Percentiles rank a stretch among this genome's conserved stretches.
phyloP scores from a whole-genome alignment of 1,140 invertebrate genomes.

The Danaus plexippus region DNA sequence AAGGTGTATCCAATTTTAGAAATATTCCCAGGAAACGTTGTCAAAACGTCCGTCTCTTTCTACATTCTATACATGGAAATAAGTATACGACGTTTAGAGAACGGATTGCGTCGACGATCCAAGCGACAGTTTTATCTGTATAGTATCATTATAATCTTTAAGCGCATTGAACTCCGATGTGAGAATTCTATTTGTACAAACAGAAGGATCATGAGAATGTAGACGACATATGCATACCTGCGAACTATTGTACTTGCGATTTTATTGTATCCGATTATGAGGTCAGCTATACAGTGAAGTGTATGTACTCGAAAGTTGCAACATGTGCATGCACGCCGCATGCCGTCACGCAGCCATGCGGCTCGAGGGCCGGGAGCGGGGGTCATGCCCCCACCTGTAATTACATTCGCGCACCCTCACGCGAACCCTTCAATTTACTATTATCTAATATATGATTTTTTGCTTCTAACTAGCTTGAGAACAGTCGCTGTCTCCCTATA shows the following conservation, averaged over 20 bases:
- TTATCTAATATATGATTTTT: conserved; percentile 48
- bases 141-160: conserved; percentile 16
- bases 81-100: conserved; percentile 38
- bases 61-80: conserved; percentile 36
- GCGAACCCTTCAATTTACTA: conserved; percentile 31
- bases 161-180: conserved; percentile 18
- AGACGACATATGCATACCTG: conserved; percentile 3
- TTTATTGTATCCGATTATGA: conserved; percentile 17
- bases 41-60: conserved; percentile 24
- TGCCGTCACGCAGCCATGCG: conserved; percentile 22
- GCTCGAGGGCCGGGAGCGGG: conserved; percentile 19
- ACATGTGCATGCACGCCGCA: conserved; percentile 23
- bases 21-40: conserved; percentile 42
- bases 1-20: conserved; percentile 25
- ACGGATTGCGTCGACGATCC: conserved; percentile 29
- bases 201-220: conserved; percentile 3
- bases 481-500: conserved; percentile 58
- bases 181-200: conserved; percentile 4
- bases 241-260: conserved; percentile 8
- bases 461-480: conserved; percentile 44
- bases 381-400: conserved; percentile 30
- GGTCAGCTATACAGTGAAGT: conserved; percentile 16
- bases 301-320: conserved; percentile 19
- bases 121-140: conserved; percentile 30
- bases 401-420: conserved; percentile 23